Conservation (phyloP, 2,113 vertebrate genomes). For the Gopherus flavomarginatus region DNA sequence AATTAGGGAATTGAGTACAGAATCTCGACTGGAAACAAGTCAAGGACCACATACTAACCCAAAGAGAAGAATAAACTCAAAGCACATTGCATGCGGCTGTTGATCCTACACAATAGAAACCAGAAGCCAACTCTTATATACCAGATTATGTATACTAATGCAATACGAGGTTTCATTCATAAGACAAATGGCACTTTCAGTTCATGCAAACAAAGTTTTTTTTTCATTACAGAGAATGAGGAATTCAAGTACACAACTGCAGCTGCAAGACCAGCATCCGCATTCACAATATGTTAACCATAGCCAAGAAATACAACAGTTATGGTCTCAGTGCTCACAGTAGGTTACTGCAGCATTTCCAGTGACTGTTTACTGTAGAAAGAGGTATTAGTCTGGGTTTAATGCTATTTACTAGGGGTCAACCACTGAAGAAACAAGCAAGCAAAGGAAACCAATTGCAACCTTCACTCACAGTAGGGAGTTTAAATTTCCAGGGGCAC, state of each 20-base stretch:
- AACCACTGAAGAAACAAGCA: neutral
- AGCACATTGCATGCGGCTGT: neutral
- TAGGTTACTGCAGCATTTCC: neutral
- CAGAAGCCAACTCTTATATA: neutral
- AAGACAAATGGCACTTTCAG: neutral
- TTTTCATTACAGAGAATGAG: neutral
- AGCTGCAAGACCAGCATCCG: neutral
- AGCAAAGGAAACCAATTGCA: conserved; percentile 1
- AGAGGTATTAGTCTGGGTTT: neutral
- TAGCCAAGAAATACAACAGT: neutral
- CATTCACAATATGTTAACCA: neutral
- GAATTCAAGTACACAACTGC: neutral
- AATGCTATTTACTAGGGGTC: neutral
- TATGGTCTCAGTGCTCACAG: neutral
- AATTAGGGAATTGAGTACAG: neutral
- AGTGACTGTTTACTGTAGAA: neutral
- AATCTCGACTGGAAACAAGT: neutral
- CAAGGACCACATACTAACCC: neutral
- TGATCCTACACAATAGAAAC: neutral
- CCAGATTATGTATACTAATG: neutral
- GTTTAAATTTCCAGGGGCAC: neutral
- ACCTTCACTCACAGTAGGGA: neutral
- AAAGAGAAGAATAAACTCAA: neutral
- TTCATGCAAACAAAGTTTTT: neutral
- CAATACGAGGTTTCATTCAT: neutral